These are phyloP conservation scores for Candoia aspera DNA, from an alignment of 2,113 vertebrate genomes.

Conservation along the genomic window DNA sequence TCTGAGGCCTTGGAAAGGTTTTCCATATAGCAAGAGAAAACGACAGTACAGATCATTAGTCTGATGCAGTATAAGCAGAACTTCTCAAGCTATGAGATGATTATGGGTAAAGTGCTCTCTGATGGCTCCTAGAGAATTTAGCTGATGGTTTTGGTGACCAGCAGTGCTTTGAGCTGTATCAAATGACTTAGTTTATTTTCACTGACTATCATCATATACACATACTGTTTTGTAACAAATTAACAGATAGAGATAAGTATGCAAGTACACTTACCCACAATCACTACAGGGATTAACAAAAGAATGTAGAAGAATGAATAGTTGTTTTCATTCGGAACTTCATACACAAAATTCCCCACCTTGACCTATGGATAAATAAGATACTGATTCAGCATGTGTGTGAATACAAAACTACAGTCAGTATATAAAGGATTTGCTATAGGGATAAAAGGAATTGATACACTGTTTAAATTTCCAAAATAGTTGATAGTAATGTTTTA, in stretches of 20 bases:
- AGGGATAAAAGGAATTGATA: background rate
- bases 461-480: background rate
- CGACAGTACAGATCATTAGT: background rate
- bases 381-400: background rate
- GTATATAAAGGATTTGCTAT: background rate
- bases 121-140: background rate
- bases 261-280: conserved; percentile 78
- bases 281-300: conserved; percentile 73
- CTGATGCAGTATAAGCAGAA: background rate
- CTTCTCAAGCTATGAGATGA: background rate
- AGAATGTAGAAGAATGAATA: conserved; percentile 75
- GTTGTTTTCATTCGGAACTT: conserved; percentile 60
- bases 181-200: background rate
- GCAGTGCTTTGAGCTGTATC: background rate
- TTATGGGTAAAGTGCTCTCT: background rate
- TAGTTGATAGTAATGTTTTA: background rate
- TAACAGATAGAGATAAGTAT: conserved; percentile 4
- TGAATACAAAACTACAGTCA: background rate
- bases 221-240: conserved; percentile 10
- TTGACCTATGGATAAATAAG: conserved; percentile 77
- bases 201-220: background rate
- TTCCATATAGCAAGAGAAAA: background rate
- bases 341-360: conserved; percentile 70
- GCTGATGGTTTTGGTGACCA: background rate
- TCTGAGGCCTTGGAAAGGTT: background rate